These are phyloP conservation scores for Melanerpes aurifrons DNA, from an alignment of 2,113 vertebrate species.

Conservation along the genomic window DNA sequence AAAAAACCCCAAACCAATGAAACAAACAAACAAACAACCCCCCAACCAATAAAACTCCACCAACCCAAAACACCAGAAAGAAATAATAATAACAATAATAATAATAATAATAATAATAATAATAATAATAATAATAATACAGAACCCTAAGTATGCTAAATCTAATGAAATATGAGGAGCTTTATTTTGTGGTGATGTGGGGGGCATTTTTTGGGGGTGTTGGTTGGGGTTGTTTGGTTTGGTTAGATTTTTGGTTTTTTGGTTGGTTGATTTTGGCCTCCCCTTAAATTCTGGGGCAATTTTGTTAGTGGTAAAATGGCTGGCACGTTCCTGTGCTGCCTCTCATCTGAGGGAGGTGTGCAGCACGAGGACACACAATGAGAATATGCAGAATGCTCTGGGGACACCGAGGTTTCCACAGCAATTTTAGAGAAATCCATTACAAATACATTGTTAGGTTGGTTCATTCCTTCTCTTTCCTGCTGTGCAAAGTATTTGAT, in stretches of 20 bases:
- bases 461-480: constrained; percentile 24
- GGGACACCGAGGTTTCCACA: constrained; percentile 22
- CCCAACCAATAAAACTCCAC: too few relatives aligned
- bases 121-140: too few relatives aligned
- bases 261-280: neutral
- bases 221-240: neutral
- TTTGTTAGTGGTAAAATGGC: neutral
- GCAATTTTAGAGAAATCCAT: constrained; percentile 33
- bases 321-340: neutral
- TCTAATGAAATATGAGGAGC: neutral
- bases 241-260: neutral
- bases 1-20: neutral
- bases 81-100: neutral
- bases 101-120: too few relatives aligned
- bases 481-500: constrained; percentile 64
- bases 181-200: neutral
- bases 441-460: constrained; percentile 59
- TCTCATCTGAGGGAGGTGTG: neutral
- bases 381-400: neutral
- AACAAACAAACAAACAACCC: too few relatives aligned
- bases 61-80: neutral
- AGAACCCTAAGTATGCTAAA: neutral
- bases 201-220: too few relatives aligned
- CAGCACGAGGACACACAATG: neutral
- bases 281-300: neutral